Conservation (phyloP, 1,140 invertebrate genomes). For the Pinna nobilis region DNA sequence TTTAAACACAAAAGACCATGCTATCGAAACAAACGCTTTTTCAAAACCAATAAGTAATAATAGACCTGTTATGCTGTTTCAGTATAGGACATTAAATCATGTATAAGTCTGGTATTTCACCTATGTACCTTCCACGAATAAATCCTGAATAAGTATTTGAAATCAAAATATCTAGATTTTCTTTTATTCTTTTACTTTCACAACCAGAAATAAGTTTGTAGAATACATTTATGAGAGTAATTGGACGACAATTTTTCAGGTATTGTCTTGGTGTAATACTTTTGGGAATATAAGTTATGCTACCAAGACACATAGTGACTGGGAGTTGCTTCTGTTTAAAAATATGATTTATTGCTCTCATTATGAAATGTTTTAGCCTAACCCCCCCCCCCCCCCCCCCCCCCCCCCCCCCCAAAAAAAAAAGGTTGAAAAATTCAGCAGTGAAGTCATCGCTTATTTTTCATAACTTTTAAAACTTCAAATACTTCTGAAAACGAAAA, state of each 20-base stretch:
- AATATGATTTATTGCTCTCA: conserved; percentile 7
- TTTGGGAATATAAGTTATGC: conserved; percentile 16
- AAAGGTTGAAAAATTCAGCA: not conserved
- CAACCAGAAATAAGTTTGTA: not conserved
- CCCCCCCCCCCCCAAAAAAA: too few relatives aligned
- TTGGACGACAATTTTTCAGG: conserved; percentile 2
- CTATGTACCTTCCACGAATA: conserved; percentile 22
- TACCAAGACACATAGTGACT: not conserved
- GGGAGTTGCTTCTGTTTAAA: conserved; percentile 1
- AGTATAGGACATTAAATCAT: conserved; percentile 12
- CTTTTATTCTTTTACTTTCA: conserved; percentile 8
- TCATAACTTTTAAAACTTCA: not conserved
- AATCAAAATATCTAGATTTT: conserved; percentile 6
- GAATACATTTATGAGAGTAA: not conserved
- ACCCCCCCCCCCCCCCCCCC: too few relatives aligned
- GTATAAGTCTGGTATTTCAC: not conserved
- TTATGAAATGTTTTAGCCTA: too few relatives aligned
- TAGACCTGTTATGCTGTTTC: conserved; percentile 5
- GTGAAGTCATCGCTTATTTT: not conserved
- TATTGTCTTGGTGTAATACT: not conserved
- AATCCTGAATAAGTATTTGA: conserved; percentile 9
- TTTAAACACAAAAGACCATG: conserved; percentile 6
- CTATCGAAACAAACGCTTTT: conserved; percentile 9
- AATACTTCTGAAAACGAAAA: not conserved
- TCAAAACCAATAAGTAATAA: conserved; percentile 10